Percentiles rank a stretch among this genome's conserved stretches.
phyloP scores from a whole-genome alignment of 1,140 invertebrate genomes.

The Ceratina calcarata region DNA sequence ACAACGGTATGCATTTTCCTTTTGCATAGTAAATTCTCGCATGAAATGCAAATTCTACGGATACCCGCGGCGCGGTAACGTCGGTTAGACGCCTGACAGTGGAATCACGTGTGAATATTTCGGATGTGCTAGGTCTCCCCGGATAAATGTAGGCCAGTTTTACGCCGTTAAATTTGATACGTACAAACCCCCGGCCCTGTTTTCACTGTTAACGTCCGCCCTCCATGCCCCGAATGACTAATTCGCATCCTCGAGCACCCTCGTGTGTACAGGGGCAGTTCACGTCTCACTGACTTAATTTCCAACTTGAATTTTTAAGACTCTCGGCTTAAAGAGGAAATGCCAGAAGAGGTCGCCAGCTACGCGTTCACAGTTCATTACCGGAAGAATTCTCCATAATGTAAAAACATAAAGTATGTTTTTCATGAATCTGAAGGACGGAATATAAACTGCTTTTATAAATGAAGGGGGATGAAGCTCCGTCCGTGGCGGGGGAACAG shows the following conservation, averaged over 20 bases:
- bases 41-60: background rate
- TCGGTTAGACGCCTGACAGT: background rate
- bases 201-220: conserved; percentile 4
- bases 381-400: no score
- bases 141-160: background rate
- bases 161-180: background rate
- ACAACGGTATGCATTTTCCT: background rate
- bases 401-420: no score
- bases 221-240: background rate
- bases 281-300: conserved; percentile 18
- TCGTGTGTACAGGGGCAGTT: no score
- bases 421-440: no score
- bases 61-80: background rate
- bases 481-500: no score
- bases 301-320: background rate
- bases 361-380: no score
- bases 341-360: no score
- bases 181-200: background rate
- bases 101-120: conserved; percentile 23
- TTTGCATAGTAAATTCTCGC: background rate
- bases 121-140: background rate
- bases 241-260: conserved; percentile 5
- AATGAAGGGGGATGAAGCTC: no score
- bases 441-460: no score
- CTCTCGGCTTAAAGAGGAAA: background rate